phyloP scores from a whole-genome alignment of 2,113 vertebrate genomes.

The Otolemur garnettii region DNA sequence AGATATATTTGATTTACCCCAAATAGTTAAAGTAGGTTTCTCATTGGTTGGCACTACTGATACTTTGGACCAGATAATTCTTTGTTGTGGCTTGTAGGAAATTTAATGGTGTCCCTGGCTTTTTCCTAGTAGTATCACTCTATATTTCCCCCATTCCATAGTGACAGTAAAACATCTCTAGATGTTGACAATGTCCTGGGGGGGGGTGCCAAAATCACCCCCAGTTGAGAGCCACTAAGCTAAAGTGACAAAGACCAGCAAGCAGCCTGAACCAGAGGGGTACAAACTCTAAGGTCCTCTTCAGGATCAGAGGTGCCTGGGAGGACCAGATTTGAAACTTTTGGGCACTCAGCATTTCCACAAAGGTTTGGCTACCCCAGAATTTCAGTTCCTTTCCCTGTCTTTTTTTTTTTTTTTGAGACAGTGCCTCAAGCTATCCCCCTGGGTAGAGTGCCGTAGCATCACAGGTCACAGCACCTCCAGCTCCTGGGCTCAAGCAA shows the following conservation, averaged over 20 bases:
- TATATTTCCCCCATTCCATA: background rate
- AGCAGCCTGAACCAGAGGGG: background rate
- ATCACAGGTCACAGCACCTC: too few relatives aligned
- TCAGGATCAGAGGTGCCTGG: background rate
- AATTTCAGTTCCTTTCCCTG: background rate
- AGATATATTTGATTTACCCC: background rate
- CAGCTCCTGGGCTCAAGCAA: too few relatives aligned
- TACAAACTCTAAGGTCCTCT: background rate
- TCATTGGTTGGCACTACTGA: background rate
- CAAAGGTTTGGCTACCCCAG: background rate
- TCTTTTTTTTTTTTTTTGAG: background rate
- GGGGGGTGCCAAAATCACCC: background rate
- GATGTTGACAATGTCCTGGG: background rate
- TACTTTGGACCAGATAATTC: background rate
- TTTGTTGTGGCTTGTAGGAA: background rate
- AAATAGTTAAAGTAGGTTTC: background rate
- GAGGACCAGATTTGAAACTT: background rate
- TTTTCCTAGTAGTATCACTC: background rate
- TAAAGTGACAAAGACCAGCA: background rate
- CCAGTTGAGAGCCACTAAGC: background rate
- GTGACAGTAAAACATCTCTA: background rate
- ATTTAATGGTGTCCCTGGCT: background rate
- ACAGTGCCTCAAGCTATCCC: too few relatives aligned
- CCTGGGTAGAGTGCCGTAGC: too few relatives aligned
- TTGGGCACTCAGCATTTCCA: conserved; percentile 16